Conservation (phyloP, 2,888 invertebrate species). For the Diarsia rubi region DNA sequence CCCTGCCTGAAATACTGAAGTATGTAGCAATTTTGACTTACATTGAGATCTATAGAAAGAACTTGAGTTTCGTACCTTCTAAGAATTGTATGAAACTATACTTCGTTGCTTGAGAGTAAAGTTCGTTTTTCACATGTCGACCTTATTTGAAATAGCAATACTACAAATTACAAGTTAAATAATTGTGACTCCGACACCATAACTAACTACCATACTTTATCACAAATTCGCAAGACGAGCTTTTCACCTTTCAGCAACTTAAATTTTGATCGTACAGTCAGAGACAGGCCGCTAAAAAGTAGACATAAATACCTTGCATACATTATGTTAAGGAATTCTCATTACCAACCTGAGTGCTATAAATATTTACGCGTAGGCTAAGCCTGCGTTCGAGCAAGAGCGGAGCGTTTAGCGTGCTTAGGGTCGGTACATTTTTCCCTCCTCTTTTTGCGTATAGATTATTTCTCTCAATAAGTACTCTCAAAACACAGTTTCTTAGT, state of each 20-base stretch:
- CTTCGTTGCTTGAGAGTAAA: not conserved
- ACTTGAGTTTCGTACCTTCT: not conserved
- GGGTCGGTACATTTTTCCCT: not conserved
- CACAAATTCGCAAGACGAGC: not conserved
- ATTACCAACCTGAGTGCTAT: slow-evolving; percentile 59
- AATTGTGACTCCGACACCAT: not conserved
- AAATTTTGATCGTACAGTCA: slow-evolving; percentile 20
- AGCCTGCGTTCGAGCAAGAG: slow-evolving; percentile 31
- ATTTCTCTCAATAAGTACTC: not conserved
- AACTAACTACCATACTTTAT: not conserved
- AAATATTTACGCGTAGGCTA: slow-evolving; percentile 74
- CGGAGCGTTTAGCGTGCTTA: not conserved
- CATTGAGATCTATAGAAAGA: not conserved
- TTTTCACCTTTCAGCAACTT: slow-evolving; percentile 12
- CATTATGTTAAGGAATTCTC: slow-evolving; percentile 56
- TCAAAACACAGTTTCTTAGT: not conserved
- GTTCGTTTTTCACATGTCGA: not conserved
- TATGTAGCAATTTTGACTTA: not conserved
- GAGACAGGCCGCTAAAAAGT: slow-evolving; percentile 34
- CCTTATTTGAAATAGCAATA: slow-evolving; percentile 1
- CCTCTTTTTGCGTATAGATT: not conserved
- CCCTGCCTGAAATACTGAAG: not conserved
- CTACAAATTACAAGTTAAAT: not conserved
- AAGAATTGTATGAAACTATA: not conserved
- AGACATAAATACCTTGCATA: slow-evolving; percentile 54